Conservation (phyloP, 1,140 invertebrate species). For the Mizuhopecten yessoensis region DNA sequence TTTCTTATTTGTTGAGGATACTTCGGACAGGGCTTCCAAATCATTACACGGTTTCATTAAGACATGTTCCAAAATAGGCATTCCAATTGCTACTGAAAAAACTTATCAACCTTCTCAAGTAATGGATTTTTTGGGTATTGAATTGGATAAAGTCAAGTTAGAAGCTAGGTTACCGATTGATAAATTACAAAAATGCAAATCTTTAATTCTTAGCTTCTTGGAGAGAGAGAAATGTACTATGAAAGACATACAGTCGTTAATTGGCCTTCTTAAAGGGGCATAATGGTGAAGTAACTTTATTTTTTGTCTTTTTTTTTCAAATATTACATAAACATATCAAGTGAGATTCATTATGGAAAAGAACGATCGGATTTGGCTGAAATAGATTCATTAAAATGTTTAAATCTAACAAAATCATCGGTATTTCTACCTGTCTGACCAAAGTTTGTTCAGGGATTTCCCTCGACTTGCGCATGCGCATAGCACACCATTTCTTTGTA, state of each 20-base stretch:
- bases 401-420: too few relatives aligned
- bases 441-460: too few relatives aligned
- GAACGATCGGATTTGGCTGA: too few relatives aligned
- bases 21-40: too few relatives aligned
- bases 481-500: too few relatives aligned
- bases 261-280: conserved; percentile 51
- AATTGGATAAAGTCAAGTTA: not conserved
- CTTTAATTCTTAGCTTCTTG: not conserved
- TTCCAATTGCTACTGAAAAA: conserved; percentile 32
- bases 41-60: not conserved
- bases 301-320: too few relatives aligned
- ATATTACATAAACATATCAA: too few relatives aligned
- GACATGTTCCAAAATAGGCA: not conserved
- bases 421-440: too few relatives aligned
- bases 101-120: not conserved
- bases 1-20: not conserved
- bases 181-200: not conserved
- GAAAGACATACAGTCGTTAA: conserved; percentile 46
- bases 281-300: too few relatives aligned
- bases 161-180: not conserved
- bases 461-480: too few relatives aligned
- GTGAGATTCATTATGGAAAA: too few relatives aligned
- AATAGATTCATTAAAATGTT: too few relatives aligned
- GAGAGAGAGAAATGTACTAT: conserved; percentile 30
- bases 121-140: conserved; percentile 42